A percentile compares a stretch with the other conserved stretches of the same genome.
Conservation (phyloP, 2,113 vertebrate genomes). For the Brachyhypopomus gauderio region DNA sequence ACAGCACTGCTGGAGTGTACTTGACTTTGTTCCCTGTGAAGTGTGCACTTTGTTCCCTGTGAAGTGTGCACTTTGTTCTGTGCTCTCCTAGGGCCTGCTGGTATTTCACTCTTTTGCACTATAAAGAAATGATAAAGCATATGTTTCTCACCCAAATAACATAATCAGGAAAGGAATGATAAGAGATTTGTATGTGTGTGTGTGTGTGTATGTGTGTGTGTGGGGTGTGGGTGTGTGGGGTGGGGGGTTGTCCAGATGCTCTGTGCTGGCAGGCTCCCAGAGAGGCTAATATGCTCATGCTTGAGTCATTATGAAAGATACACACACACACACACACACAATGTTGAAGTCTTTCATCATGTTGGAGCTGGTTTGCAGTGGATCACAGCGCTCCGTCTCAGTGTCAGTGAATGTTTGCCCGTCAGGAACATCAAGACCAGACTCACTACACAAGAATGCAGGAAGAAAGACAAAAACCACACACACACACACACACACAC, state of each 20-base stretch:
- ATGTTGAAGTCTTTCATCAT: neutral
- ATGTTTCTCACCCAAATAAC: no score
- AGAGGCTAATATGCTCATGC: constrained; percentile 14
- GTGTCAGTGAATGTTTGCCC: neutral
- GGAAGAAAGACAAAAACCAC: constrained; percentile 10
- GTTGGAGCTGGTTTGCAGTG: neutral
- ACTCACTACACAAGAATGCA: constrained; percentile 32
- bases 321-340: constrained; percentile 38
- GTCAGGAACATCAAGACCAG: constrained; percentile 5
- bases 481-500: constrained; percentile 5
- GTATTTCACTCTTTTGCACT: neutral
- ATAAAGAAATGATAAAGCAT: neutral
- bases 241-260: neutral
- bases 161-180: no score
- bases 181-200: no score
- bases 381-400: neutral
- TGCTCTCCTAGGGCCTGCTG: neutral
- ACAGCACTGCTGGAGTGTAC: neutral
- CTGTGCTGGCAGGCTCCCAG: neutral
- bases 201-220: no score
- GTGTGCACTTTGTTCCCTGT: neutral
- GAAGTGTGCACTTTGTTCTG: neutral
- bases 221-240: neutral
- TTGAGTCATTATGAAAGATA: constrained; percentile 8
- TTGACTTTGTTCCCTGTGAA: neutral